Conservation (phyloP, 2,797 vertebrate species). For the Etheostoma nigrum region DNA sequence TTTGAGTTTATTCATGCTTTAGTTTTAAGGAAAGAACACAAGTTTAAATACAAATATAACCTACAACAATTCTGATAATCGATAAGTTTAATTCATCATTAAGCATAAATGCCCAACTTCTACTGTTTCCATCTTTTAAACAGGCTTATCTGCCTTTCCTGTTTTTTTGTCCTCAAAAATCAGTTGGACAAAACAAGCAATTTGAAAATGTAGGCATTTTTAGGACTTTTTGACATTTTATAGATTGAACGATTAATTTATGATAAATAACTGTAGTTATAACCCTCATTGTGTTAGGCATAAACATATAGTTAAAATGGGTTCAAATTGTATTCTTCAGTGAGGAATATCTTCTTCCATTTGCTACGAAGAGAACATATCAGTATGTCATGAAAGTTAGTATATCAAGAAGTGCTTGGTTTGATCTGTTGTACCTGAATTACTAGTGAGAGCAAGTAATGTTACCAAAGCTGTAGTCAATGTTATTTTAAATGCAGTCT, state of each 20-base stretch:
- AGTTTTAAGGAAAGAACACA: background rate
- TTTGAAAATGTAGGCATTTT: background rate
- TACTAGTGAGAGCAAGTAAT: background rate
- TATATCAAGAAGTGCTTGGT: constrained; percentile 2
- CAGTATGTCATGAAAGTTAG: background rate
- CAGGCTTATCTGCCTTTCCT: background rate
- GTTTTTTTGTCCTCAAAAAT: background rate
- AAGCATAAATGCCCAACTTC: background rate
- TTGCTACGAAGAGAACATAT: background rate
- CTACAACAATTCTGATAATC: background rate
- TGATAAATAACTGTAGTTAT: constrained; percentile 3
- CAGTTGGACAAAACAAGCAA: background rate
- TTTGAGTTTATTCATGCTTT: background rate
- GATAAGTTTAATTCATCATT: background rate
- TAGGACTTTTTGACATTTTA: background rate
- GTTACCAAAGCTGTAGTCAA: background rate
- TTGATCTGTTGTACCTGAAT: background rate
- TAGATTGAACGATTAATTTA: background rate
- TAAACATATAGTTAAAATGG: background rate
- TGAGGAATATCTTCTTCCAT: constrained; percentile 1
- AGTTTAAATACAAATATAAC: background rate
- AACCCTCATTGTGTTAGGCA: background rate
- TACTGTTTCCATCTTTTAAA: background rate
- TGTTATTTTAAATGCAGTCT: constrained; percentile 4
- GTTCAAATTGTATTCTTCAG: constrained; percentile 1